Conservation (phyloP, 1,140 invertebrate species). For the Papilio dardanus region DNA sequence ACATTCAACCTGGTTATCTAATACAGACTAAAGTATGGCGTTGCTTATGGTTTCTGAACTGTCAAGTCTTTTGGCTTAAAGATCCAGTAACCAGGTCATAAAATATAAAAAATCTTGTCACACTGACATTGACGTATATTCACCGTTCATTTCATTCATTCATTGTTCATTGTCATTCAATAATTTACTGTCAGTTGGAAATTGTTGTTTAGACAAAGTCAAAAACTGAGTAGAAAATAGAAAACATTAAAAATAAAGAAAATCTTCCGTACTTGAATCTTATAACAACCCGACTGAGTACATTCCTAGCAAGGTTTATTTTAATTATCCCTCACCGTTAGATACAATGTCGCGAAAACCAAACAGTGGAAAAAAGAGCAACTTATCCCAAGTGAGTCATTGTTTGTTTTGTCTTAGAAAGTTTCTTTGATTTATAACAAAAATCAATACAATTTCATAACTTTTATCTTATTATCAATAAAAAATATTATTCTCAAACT, state of each 20-base stretch:
- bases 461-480: not conserved
- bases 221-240: not conserved
- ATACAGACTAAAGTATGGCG: not conserved
- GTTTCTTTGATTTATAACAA: not conserved
- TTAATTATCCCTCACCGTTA: slow-evolving; percentile 26
- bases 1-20: not conserved
- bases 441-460: not conserved
- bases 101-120: not conserved
- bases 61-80: too few species aligned
- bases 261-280: not conserved
- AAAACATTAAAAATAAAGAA: not conserved
- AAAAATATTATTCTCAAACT: not conserved
- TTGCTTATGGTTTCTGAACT: too few species aligned
- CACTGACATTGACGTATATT: not conserved
- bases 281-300: not conserved
- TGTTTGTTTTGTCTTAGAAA: slow-evolving; percentile 44
- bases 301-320: not conserved
- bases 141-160: not conserved
- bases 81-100: too few species aligned
- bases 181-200: not conserved
- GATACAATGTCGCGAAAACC: slow-evolving; percentile 65
- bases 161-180: not conserved
- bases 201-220: not conserved
- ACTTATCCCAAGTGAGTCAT: slow-evolving; percentile 79
- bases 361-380: slow-evolving; percentile 59